Percentiles rank a stretch among this genome's conserved stretches.
Conservation (phyloP, 2,888 invertebrate species). For the Meandrusa payeni region DNA sequence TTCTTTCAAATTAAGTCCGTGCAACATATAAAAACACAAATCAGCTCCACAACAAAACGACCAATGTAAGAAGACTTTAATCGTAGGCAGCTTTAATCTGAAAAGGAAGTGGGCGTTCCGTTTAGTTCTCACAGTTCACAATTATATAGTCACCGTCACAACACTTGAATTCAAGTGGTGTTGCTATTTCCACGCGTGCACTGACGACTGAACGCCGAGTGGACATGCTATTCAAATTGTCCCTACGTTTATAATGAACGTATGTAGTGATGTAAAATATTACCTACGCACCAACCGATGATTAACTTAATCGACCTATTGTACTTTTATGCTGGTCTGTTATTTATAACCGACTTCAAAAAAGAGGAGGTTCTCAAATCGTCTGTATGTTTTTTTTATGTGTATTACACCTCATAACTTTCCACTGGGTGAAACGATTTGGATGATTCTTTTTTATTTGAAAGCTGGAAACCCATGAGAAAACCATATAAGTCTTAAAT, state of each 20-base stretch:
- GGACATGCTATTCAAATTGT: constrained; percentile 10
- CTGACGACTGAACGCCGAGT: constrained; percentile 1
- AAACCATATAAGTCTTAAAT: too few relatives aligned
- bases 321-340: background rate
- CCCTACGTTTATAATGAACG: background rate
- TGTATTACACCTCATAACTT: too few relatives aligned
- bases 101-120: constrained; percentile 11
- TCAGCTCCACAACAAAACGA: too few relatives aligned
- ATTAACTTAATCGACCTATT: constrained; percentile 3
- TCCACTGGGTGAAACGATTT: too few relatives aligned
- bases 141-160: constrained; percentile 14
- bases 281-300: background rate
- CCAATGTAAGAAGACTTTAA: too few relatives aligned
- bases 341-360: constrained; percentile 1
- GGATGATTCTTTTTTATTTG: too few relatives aligned
- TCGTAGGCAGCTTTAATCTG: background rate
- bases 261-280: background rate
- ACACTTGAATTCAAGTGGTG: background rate
- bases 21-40: too few relatives aligned
- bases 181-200: background rate
- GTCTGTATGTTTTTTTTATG: too few relatives aligned
- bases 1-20: too few relatives aligned
- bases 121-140: constrained; percentile 15
- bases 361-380: too few relatives aligned
- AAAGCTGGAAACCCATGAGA: too few relatives aligned